Evolutionary conservation across 2,113 vertebrate species (phyloP).

Genomic region (Caretta caretta): DNA sequence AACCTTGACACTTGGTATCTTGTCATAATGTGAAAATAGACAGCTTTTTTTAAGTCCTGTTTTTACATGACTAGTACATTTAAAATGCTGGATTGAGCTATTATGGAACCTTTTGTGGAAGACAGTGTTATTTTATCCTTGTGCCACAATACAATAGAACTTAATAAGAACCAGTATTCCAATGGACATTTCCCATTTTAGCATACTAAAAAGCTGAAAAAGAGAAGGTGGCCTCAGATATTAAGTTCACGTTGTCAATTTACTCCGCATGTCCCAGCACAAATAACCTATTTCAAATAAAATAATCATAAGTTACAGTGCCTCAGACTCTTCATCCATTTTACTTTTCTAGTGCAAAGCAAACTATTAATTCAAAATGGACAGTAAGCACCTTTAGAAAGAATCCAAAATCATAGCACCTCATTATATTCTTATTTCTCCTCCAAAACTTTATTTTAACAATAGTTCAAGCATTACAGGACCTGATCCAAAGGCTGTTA

Average conservation of each 20-base stretch:
- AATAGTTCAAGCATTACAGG: not conserved
- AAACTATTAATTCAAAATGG: not conserved
- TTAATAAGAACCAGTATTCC: constrained; percentile 1
- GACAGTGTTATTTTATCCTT: not conserved
- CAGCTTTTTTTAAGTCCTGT: not conserved
- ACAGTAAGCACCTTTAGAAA: not conserved
- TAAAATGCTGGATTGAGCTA: not conserved
- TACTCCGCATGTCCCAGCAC: not conserved
- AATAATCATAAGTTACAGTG: not conserved
- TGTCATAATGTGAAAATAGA: not conserved
- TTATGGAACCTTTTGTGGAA: not conserved
- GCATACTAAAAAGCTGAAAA: not conserved
- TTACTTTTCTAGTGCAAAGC: not conserved
- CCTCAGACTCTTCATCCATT: not conserved
- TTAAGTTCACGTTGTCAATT: not conserved
- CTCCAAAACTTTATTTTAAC: not conserved
- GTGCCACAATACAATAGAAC: not conserved
- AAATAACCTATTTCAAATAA: not conserved
- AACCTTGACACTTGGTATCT: not conserved
- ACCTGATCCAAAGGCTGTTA: not conserved
- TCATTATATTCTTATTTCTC: not conserved
- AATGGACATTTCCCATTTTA: not conserved
- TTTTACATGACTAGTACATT: not conserved
- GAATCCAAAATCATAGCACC: not conserved
- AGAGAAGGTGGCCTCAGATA: not conserved